These are phyloP conservation scores for Neodontobutis hainanensis DNA, from an alignment of 2,113 vertebrate species.

Conservation along the genomic window DNA sequence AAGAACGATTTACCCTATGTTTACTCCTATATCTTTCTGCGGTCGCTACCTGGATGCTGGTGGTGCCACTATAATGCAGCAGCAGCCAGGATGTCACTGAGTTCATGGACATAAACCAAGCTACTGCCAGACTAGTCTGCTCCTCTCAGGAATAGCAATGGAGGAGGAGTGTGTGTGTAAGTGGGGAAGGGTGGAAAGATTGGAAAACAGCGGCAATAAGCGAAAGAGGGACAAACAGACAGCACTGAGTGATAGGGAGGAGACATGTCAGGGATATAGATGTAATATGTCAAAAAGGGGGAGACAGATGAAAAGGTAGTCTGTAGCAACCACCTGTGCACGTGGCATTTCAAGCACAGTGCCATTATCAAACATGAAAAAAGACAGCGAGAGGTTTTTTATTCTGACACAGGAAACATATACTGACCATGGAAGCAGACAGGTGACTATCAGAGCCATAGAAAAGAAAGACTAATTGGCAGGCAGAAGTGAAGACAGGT, in stretches of 20 bases:
- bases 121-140: constrained; percentile 66
- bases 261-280: constrained; percentile 37
- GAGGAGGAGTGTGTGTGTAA: constrained; percentile 45
- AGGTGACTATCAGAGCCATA: constrained; percentile 15
- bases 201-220: constrained; percentile 32
- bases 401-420: constrained; percentile 13
- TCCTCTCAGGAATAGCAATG: constrained; percentile 73
- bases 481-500: constrained; percentile 29
- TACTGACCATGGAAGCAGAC: constrained; percentile 8
- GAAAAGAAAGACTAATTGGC: constrained; percentile 3
- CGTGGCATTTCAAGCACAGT: constrained; percentile 48
- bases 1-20: neutral
- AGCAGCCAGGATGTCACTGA: constrained; percentile 58
- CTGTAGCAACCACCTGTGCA: constrained; percentile 25
- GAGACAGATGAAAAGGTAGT: constrained; percentile 21
- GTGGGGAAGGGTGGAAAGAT: constrained; percentile 31
- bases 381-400: constrained; percentile 18
- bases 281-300: constrained; percentile 12
- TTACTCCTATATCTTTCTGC: constrained; percentile 15
- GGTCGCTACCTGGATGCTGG: constrained; percentile 53
- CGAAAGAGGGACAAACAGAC: constrained; percentile 31
- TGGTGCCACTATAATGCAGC: constrained; percentile 64
- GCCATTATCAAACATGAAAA: constrained; percentile 33
- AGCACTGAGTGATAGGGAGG: constrained; percentile 4
- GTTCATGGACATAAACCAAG: constrained; percentile 75